These are phyloP conservation scores for Phymastichus coffea DNA, from an alignment of 1,140 invertebrate genomes.

Conservation along the genomic window DNA sequence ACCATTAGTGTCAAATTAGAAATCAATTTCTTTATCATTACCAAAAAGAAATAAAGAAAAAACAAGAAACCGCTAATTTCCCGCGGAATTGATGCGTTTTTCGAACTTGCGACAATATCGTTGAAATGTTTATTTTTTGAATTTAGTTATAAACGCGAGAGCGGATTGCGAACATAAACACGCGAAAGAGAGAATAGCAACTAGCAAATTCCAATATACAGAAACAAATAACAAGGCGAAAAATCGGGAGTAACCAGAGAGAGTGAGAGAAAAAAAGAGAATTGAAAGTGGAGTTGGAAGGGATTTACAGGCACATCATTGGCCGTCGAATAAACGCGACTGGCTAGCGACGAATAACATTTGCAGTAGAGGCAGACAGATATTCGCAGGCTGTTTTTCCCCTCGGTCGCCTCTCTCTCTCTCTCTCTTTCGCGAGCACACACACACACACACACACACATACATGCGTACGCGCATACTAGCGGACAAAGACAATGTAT, in stretches of 20 bases:
- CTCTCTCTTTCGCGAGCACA: background rate
- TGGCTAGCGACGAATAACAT: slow-evolving; percentile 18
- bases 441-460: background rate
- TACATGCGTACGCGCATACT: background rate
- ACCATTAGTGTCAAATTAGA: background rate
- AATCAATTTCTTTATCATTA: background rate
- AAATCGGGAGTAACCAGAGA: background rate
- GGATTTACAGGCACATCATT: slow-evolving; percentile 24
- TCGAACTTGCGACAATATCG: too few relatives aligned
- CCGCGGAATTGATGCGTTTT: too few relatives aligned
- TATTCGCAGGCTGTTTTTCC: slow-evolving; percentile 25
- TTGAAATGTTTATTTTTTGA: too few relatives aligned
- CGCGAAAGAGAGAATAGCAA: too few relatives aligned
- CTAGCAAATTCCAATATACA: slow-evolving; percentile 8
- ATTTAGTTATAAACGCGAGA: too few relatives aligned
- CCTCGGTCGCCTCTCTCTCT: background rate
- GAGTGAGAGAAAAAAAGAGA: background rate
- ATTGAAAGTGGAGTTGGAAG: background rate
- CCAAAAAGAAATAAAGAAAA: background rate
- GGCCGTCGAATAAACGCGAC: slow-evolving; percentile 21
- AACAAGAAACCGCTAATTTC: background rate
- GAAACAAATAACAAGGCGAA: background rate
- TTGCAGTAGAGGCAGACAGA: slow-evolving; percentile 26
- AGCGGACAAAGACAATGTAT: slow-evolving; percentile 22
- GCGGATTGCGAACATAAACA: too few relatives aligned